These are phyloP conservation scores for Trichopria drosophilae DNA, from an alignment of 2,888 invertebrate species.

Conservation along the genomic window DNA sequence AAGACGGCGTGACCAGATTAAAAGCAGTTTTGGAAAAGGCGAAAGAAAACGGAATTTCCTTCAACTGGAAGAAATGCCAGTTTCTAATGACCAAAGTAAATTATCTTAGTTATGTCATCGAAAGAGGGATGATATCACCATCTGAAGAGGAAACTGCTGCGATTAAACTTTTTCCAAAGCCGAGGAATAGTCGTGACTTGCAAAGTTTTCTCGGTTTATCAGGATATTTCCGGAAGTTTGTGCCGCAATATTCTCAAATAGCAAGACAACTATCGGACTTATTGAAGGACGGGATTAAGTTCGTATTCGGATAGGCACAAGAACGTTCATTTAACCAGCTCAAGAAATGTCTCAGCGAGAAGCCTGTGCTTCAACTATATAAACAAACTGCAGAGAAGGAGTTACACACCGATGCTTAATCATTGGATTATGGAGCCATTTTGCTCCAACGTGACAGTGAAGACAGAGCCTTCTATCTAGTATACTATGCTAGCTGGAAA, in stretches of 20 bases:
- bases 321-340: not conserved
- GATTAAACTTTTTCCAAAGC: slow-evolving; percentile 11
- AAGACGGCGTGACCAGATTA: slow-evolving; percentile 1
- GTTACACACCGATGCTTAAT: slow-evolving; percentile 1
- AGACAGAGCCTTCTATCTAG: too few species aligned
- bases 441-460: slow-evolving; percentile 12
- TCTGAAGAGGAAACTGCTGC: too few species aligned
- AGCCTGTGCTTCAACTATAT: too few species aligned
- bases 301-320: slow-evolving; percentile 3
- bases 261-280: slow-evolving; percentile 11
- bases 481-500: too few species aligned
- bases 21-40: not conserved
- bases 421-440: slow-evolving; percentile 20
- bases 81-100: not conserved
- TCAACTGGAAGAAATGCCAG: not conserved
- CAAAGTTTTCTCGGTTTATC: too few species aligned
- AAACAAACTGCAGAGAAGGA: not conserved
- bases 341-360: too few species aligned
- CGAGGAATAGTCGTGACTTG: too few species aligned
- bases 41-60: not conserved
- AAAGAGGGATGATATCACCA: not conserved
- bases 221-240: too few species aligned
- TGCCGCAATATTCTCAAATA: too few species aligned
- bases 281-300: not conserved
- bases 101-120: not conserved